A percentile compares a stretch with the other conserved stretches of the same genome.
Conservation (phyloP, 2,113 vertebrate genomes). For the Oxyruncus cristatus region DNA sequence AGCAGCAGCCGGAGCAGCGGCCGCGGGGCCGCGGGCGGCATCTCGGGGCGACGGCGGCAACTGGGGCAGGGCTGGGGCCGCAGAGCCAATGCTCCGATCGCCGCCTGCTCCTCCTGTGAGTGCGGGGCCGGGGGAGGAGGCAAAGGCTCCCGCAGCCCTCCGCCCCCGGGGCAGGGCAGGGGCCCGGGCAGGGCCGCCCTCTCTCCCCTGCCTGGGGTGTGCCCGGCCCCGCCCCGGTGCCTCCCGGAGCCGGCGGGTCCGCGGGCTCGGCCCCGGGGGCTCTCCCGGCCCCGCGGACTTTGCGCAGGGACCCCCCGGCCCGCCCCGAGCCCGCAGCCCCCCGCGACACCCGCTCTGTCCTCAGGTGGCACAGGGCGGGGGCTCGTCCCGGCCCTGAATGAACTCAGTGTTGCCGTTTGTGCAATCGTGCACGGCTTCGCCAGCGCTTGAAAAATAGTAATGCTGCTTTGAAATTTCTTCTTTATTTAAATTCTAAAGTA, state of each 20-base stretch:
- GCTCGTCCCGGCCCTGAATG: neutral
- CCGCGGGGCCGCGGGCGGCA: neutral
- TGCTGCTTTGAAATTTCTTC: neutral
- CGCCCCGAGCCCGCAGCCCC: neutral
- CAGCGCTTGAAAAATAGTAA: neutral
- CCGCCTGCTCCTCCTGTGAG: neutral
- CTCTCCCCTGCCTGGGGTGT: constrained; percentile 52
- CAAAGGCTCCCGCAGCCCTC: neutral
- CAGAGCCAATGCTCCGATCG: neutral
- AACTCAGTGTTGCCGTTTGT: neutral
- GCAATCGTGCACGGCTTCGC: neutral
- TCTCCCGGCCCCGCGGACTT: accelerated
- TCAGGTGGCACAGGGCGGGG: neutral
- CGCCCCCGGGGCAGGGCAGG: constrained; percentile 18
- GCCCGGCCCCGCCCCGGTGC: neutral
- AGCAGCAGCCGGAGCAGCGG: neutral
- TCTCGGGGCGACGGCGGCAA: neutral
- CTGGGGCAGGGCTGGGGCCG: neutral
- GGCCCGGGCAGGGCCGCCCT: neutral
- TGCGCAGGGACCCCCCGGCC: neutral
- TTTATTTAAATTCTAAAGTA: constrained; percentile 39
- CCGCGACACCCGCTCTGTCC: constrained; percentile 69
- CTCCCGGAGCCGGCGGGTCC: neutral
- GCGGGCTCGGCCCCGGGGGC: neutral
- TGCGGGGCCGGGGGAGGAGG: neutral